Evolutionary conservation across 2,113 vertebrate species (phyloP).

Genomic region (Plestiodon gilberti): DNA sequence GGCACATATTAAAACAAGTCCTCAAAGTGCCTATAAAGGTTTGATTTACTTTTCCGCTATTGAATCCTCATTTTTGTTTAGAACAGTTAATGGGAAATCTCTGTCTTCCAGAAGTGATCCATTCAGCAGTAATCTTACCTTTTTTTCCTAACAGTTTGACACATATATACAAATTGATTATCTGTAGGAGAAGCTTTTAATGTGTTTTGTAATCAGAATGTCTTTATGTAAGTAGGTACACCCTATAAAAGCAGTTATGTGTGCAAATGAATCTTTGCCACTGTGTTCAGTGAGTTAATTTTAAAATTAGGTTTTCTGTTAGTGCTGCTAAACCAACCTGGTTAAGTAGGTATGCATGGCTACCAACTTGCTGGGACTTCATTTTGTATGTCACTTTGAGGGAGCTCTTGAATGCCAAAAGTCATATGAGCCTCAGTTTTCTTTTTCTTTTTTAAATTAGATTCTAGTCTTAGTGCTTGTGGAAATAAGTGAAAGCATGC

Average conservation of each 20-base stretch:
- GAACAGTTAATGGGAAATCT: constrained; percentile 66
- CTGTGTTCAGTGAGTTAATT: constrained; percentile 27
- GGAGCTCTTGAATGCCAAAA: constrained; percentile 11
- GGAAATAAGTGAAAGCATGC: constrained; percentile 4
- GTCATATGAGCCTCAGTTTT: constrained; percentile 1
- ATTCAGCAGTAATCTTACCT: constrained; percentile 47
- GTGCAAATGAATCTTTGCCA: constrained; percentile 20
- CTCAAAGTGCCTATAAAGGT: constrained; percentile 79
- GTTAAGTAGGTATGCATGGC: constrained; percentile 21
- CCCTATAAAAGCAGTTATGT: constrained; percentile 26
- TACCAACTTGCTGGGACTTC: constrained; percentile 9
- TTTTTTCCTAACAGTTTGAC: constrained; percentile 31
- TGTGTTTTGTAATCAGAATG: constrained; percentile 17
- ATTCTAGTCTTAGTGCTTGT: background rate
- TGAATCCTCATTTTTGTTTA: constrained; percentile 64
- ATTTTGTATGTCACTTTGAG: constrained; percentile 13
- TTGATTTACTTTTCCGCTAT: constrained; percentile 59
- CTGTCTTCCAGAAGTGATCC: constrained; percentile 73
- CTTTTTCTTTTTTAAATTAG: background rate
- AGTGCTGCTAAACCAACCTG: constrained; percentile 22
- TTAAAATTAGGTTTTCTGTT: background rate
- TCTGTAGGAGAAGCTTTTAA: background rate
- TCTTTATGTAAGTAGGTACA: constrained; percentile 29
- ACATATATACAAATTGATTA: constrained; percentile 18
- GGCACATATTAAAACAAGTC: constrained; percentile 76